A percentile compares a stretch with the other conserved stretches of the same genome.
phyloP scores from a whole-genome alignment of 2,888 invertebrate genomes.

The Coleophora flavipennella region DNA sequence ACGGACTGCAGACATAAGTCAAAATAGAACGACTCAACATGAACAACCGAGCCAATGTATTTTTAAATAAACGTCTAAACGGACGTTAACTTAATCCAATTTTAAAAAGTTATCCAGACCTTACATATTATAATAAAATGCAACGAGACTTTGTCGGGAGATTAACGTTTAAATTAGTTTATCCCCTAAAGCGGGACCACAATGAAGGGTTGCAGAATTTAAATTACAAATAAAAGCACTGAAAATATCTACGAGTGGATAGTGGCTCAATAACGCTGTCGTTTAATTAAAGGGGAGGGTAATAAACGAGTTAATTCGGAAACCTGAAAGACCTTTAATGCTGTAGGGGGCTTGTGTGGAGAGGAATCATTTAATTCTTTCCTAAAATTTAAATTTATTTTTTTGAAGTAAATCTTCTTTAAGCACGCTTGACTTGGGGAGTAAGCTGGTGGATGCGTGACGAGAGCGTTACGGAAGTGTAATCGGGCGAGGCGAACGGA shows the following conservation, averaged over 20 bases:
- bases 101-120: conserved; percentile 59
- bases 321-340: conserved; percentile 24
- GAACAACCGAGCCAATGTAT: not conserved
- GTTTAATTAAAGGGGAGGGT: conserved; percentile 69
- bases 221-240: conserved; percentile 74
- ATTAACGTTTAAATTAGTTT: conserved; percentile 72
- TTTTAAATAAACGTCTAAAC: conserved; percentile 21
- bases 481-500: no score
- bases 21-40: no score
- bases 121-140: conserved; percentile 65
- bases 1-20: no score
- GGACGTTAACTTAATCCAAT: conserved; percentile 48
- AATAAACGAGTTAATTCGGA: conserved; percentile 62
- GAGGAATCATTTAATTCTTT: no score
- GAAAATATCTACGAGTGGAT: conserved; percentile 69
- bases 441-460: no score
- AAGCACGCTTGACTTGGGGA: no score
- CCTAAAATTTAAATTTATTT: no score
- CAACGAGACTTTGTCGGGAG: conserved; percentile 60
- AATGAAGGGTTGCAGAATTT: conserved; percentile 67
- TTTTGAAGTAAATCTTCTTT: no score
- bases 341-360: conserved; percentile 18
- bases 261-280: conserved; percentile 68
- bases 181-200: conserved; percentile 62
- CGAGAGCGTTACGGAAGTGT: no score